Base-by-base conservation (phyloP, 2,113 vertebrate genomes). In the Psephotus haematonotus region DNA sequence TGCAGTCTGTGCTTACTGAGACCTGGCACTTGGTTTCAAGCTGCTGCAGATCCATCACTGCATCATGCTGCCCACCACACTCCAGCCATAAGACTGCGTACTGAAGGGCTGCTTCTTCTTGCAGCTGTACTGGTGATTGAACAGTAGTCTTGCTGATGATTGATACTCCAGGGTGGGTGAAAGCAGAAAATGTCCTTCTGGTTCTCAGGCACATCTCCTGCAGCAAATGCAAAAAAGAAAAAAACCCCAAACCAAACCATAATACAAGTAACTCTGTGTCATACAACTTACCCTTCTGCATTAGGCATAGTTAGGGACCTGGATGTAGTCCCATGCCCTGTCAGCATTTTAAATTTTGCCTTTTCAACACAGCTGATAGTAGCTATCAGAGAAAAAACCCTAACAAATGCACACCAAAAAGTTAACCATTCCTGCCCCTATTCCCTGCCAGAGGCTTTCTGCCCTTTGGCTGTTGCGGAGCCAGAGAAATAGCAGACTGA, bases 331-430 rank as follows among this genome's bases (percentile, higher is more conserved):
- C 67, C 27, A 60, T 84, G 91, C 49, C 65, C 53, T 74, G 75
- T 77, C 25, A 90, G 35, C n/a, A 55, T 10, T 74, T 50, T 77
- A 92, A 92, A 92, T 86, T 86, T 82, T 92, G 31, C 19, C 35
- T 86, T 88, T 70, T 65, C 77, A 92, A 63, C 14, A 37, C 22
- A 65, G 57, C 16, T 92, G 67, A 92, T 70, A 76, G 82, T 33
- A 72, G 7, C 23, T 41, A 41, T 57, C 19, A 35, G 47, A 53
- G 17, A n/a, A 79, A 37, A 79, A 68, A 46, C 10, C 3, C 2
- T 27, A 44, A 31, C 11, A 87, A 86, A 78, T 69, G 13, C 41
- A 37, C 31, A 70, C n/a, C 6, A 70, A 93, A 86, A 72, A 31
- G 0, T 78, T 80, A 88, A 88, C 17, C 5, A 15, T 71, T 74